Conservation (phyloP, 2,797 vertebrate genomes). For the Cyprinodon diabolis region DNA sequence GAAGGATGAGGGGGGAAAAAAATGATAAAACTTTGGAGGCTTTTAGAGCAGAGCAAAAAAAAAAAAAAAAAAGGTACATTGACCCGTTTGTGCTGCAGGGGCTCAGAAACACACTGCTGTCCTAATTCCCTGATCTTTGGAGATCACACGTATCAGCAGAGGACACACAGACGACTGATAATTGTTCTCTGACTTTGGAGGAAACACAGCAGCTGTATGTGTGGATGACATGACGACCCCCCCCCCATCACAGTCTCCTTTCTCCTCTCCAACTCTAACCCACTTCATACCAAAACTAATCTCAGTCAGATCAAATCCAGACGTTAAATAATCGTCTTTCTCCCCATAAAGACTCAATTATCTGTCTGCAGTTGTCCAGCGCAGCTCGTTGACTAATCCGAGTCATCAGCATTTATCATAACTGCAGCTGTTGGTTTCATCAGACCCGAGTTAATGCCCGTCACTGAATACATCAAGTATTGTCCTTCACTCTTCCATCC, state of each 20-base stretch:
- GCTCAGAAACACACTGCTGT: conserved; percentile 18
- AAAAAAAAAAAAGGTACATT: neutral
- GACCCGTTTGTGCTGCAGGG: neutral
- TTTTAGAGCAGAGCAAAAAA: too few relatives aligned
- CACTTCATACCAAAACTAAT: conserved; percentile 24
- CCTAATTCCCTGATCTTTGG: conserved; percentile 30
- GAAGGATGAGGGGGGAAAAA: neutral
- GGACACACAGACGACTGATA: conserved; percentile 50
- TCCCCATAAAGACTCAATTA: conserved; percentile 62
- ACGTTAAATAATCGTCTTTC: conserved; percentile 47
- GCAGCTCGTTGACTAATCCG: conserved; percentile 45
- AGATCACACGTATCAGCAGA: conserved; percentile 43
- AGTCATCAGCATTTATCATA: conserved; percentile 30
- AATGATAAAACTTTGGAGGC: neutral
- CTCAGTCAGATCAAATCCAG: conserved; percentile 37
- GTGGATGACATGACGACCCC: too few relatives aligned
- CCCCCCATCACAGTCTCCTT: neutral
- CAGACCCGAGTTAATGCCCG: conserved; percentile 48
- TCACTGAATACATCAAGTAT: conserved; percentile 33
- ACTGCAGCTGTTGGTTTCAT: conserved; percentile 42
- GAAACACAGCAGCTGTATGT: conserved; percentile 45
- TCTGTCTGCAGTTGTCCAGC: conserved; percentile 41
- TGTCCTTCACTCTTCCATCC: conserved; percentile 55
- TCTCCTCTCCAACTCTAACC: conserved; percentile 21
- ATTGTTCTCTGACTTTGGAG: conserved; percentile 61